Evolutionary conservation across 2,113 vertebrate species (phyloP).

Genomic region (Oophaga pumilio): DNA sequence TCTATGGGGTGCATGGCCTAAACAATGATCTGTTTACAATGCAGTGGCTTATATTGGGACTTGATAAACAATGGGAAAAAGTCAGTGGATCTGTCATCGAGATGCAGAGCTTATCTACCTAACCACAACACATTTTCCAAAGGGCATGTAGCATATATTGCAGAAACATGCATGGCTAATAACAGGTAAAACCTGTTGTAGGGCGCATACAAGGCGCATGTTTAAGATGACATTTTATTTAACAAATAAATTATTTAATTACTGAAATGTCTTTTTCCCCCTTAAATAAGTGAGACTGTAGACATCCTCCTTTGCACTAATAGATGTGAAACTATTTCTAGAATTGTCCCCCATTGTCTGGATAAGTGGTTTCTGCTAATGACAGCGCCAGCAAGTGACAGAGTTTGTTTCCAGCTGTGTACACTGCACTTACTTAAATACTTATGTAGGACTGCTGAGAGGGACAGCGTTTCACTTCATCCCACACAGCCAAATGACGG

Average conservation of each 20-base stretch:
- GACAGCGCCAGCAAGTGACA: constrained; percentile 19
- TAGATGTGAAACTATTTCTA: constrained; percentile 31
- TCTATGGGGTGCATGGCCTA: too few relatives aligned
- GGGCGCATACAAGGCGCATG: neutral
- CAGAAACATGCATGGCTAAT: neutral
- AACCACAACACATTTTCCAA: neutral
- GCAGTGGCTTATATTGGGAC: too few relatives aligned
- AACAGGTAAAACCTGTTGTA: constrained; percentile 6
- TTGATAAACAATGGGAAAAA: neutral
- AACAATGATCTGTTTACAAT: too few relatives aligned
- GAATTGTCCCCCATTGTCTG: constrained; percentile 14
- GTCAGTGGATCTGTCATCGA: neutral
- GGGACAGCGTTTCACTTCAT: constrained; percentile 19
- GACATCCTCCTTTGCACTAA: neutral
- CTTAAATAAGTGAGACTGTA: neutral
- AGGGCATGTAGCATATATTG: neutral
- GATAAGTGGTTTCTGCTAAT: constrained; percentile 39
- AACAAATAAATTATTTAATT: neutral
- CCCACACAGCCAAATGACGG: neutral
- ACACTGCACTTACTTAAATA: constrained; percentile 40
- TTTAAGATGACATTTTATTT: neutral
- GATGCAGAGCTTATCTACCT: neutral
- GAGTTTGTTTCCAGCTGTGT: constrained; percentile 35
- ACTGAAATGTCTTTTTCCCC: neutral
- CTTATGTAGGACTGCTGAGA: constrained; percentile 17